Base-by-base conservation (phyloP, 2,797 vertebrate genomes). In the Coendou prehensilis region DNA sequence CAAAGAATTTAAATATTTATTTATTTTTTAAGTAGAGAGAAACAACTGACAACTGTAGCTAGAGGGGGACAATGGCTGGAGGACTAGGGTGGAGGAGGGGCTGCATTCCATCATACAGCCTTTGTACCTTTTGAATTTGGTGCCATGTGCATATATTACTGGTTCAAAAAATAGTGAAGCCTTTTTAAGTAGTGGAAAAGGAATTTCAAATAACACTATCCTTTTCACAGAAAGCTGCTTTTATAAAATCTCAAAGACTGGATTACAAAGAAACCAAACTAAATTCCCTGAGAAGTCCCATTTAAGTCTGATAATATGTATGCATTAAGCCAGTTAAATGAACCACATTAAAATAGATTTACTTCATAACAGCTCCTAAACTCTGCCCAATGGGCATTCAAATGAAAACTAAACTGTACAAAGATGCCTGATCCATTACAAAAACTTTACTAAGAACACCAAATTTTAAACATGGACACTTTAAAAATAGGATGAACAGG, bases 221-320 rank as follows among this genome's bases (percentile, higher is more conserved):
- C 54, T 94, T 94, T 96, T 95, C 59, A 87, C 56, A 37, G 93
- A 80, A 71, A 78, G 20, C 69, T 88, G 88, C 81, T 79, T 82
- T 83, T 71, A 92, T 96, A 93, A 94, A 94, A 87, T 50, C 52
- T 95, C 69, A 89, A 93, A 93, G 93, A 52, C 59, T 76, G 76
- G 81, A 91, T 81, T 84, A 86, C 37, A 96, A 87, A 94, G 73
- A 87, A 92, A 47, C 33, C 76, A 87, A 95, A 93, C n/a, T 97
- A 91, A 94, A 96, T 82, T 93, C 81, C 45, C 83, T 89, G 33
- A 69, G 81, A 92, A 87, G 69, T 64, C n/a, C 41, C 50, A 87
- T 56, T 91, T 69, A 86, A 82, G 45, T 91, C 73, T 88, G 54
- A 78, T 64, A 95, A 87, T 64, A 63, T 23, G 28, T 63, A 50